Conservation (phyloP, 2,888 invertebrate genomes). For the Agrilus mali region DNA sequence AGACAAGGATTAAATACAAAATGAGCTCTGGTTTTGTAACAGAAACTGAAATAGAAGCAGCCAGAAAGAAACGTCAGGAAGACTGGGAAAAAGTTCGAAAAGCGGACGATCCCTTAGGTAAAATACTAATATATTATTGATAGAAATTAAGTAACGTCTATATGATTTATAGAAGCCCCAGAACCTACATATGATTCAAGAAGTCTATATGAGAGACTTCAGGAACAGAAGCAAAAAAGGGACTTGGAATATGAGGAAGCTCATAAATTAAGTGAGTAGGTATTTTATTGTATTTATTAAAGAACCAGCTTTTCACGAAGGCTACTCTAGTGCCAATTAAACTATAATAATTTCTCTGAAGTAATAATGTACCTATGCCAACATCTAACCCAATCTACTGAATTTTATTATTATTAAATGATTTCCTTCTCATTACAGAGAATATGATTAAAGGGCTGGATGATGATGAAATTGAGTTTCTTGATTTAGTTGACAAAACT, state of each 20-base stretch:
- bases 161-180: conserved; percentile 57
- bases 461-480: conserved; percentile 91
- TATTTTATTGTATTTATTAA: too few species aligned
- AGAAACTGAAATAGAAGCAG: conserved; percentile 75
- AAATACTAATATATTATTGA: conserved; percentile 2
- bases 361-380: too few species aligned
- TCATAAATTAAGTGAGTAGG: conserved; percentile 76
- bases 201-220: conserved; percentile 82
- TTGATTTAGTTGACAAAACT: conserved; percentile 78
- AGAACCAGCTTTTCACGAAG: too few species aligned
- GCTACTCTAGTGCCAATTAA: too few species aligned
- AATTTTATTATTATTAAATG: background rate
- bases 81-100: conserved; percentile 95
- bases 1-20: conserved; percentile 9
- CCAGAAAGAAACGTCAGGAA: conserved; percentile 69
- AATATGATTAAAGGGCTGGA: conserved; percentile 84
- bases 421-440: conserved; percentile 37
- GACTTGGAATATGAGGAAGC: conserved; percentile 93
- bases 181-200: conserved; percentile 74
- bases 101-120: conserved; percentile 82
- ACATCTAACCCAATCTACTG: too few species aligned
- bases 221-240: conserved; percentile 84
- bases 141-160: background rate
- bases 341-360: too few species aligned
- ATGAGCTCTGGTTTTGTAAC: conserved; percentile 92